Evolutionary conservation across 2,797 vertebrate genomes (phyloP).

Genomic region (Chaunax sp.): DNA sequence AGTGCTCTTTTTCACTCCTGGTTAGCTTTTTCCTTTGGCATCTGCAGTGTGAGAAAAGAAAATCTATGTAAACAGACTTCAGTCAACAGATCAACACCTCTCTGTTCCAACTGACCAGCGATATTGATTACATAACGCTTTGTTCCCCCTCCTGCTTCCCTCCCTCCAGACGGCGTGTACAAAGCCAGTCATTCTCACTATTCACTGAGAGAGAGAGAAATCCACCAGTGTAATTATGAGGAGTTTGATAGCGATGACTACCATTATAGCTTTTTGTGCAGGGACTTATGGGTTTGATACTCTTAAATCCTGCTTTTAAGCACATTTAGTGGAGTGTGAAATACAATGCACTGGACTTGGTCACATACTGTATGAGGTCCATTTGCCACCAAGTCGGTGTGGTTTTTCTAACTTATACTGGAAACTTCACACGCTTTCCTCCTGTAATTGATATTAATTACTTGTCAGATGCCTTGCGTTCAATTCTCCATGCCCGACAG

Average conservation of each 20-base stretch:
- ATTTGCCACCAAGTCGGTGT: conserved; percentile 41
- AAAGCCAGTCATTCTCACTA: conserved; percentile 59
- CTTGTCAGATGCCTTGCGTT: conserved; percentile 73
- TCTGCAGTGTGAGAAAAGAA: conserved; percentile 51
- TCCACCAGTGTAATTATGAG: conserved; percentile 63
- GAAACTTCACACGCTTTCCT: conserved; percentile 68
- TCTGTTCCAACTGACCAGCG: conserved; percentile 78
- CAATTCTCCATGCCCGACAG: conserved; percentile 62
- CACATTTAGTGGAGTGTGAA: conserved; percentile 73
- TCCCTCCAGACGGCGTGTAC: conserved; percentile 60
- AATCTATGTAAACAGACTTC: conserved; percentile 76
- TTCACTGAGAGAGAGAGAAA: conserved; percentile 54
- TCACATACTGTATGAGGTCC: conserved; percentile 57
- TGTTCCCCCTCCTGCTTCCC: conserved; percentile 68
- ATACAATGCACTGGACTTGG: conserved; percentile 62
- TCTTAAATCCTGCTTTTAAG: conserved; percentile 66
- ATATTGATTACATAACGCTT: conserved; percentile 83
- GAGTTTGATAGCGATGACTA: conserved; percentile 29
- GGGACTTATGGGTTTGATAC: conserved; percentile 33
- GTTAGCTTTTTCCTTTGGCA: conserved; percentile 52
- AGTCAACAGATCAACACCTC: conserved; percentile 77
- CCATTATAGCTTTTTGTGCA: conserved; percentile 56
- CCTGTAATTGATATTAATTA: conserved; percentile 85
- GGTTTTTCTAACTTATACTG: conserved; percentile 31
- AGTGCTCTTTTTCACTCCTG: conserved; percentile 21